A percentile compares a stretch with the other conserved stretches of the same genome.
Conservation (phyloP, 2,888 invertebrate genomes). For the Caenorhabditis doughertyi region DNA sequence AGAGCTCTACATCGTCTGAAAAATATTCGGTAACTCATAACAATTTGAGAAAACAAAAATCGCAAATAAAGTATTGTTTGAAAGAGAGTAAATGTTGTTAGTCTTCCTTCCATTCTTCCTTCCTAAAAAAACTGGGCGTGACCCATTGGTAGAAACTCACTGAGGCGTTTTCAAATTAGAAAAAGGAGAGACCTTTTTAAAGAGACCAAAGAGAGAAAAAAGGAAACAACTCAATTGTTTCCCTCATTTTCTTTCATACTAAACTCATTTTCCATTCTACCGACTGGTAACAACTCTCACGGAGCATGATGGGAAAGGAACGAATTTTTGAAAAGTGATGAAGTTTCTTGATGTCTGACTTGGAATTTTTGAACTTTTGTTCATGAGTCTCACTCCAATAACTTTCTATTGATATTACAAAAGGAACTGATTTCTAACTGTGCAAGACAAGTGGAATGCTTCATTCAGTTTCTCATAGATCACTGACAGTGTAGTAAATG, state of each 20-base stretch:
- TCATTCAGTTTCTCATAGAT: too few relatives aligned
- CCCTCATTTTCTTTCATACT: conserved; percentile 31
- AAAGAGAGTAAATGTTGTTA: conserved; percentile 6
- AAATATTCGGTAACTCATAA: too few relatives aligned
- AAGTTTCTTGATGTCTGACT: conserved; percentile 7
- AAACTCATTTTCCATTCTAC: conserved; percentile 26
- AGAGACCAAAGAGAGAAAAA: conserved; percentile 9
- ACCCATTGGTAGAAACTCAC: conserved; percentile 16
- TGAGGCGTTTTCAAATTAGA: conserved; percentile 50
- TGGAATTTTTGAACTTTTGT: too few relatives aligned
- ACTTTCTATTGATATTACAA: too few relatives aligned
- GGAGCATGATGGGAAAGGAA: background rate
- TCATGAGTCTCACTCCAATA: too few relatives aligned
- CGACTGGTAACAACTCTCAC: background rate
- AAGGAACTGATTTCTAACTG: too few relatives aligned
- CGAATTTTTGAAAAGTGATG: too few relatives aligned
- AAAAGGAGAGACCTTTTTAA: conserved; percentile 31
- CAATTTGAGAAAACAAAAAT: background rate
- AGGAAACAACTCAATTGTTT: conserved; percentile 34
- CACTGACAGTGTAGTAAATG: too few relatives aligned
- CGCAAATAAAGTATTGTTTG: background rate
- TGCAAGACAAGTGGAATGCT: too few relatives aligned
- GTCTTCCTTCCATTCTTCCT: background rate
- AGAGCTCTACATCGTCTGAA: too few relatives aligned
- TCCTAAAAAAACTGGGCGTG: conserved; percentile 19